These are phyloP conservation scores for Eretmochelys imbricata DNA, from an alignment of 2,113 vertebrate genomes.

Conservation along the genomic window DNA sequence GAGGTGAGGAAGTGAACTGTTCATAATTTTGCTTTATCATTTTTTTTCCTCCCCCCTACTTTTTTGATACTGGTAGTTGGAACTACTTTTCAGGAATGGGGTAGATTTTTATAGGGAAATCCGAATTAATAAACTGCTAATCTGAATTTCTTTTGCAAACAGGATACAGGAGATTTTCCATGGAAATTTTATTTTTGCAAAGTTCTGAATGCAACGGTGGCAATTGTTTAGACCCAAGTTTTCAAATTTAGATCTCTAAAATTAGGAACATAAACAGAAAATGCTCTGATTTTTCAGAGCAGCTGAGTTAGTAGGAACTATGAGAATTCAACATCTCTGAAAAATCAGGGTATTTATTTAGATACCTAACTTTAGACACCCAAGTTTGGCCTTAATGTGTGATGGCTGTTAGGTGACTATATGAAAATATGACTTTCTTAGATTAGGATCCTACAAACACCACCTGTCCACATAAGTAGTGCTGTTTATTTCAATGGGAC, in stretches of 20 bases:
- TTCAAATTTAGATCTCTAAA: neutral
- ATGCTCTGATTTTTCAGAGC: neutral
- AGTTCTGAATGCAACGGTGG: fast-evolving
- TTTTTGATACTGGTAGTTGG: neutral
- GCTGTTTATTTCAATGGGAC: no score
- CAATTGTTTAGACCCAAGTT: neutral
- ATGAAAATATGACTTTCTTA: no score
- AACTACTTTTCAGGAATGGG: neutral
- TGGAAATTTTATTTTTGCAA: neutral
- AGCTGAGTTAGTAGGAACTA: neutral
- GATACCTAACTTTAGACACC: no score
- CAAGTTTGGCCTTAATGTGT: no score
- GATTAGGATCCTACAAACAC: no score
- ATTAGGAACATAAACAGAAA: neutral
- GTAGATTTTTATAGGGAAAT: neutral
- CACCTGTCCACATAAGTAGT: no score
- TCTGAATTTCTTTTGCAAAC: neutral
- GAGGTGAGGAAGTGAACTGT: neutral
- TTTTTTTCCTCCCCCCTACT: fast-evolving
- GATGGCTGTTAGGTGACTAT: no score
- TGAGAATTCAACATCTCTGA: no score
- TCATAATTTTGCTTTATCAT: neutral
- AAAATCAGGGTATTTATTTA: no score
- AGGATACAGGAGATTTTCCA: fast-evolving
- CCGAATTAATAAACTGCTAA: neutral